Conservation (phyloP, 2,113 vertebrate species). For the Platysternon megacephalum region DNA sequence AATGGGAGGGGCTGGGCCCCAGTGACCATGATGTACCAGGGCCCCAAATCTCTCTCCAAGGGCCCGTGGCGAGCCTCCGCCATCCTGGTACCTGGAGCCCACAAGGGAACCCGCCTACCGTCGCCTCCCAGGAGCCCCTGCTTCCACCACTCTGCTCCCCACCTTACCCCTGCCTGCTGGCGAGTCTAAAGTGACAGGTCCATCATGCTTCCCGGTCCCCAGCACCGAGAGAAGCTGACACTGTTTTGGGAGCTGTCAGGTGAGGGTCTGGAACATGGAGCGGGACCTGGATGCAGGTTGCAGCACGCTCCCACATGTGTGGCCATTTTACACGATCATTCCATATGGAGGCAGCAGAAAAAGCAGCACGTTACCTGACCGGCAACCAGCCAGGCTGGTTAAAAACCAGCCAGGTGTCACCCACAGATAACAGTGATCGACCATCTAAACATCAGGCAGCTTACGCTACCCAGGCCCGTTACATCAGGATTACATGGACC, state of each 20-base stretch:
- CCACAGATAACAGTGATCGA: background rate
- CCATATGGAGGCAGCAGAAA: too few species aligned
- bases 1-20: background rate
- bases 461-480: too few species aligned
- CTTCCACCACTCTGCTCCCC: background rate
- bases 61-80: background rate
- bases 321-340: too few species aligned
- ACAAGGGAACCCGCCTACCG: too few species aligned
- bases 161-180: background rate
- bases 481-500: background rate
- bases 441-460: background rate
- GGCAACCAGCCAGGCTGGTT: too few species aligned
- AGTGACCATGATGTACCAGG: background rate
- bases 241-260: background rate
- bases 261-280: too few species aligned
- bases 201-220: background rate
- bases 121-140: background rate
- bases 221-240: background rate
- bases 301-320: too few species aligned
- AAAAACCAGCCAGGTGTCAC: too few species aligned
- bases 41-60: background rate
- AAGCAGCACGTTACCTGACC: too few species aligned
- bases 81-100: background rate
- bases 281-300: too few species aligned
- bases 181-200: background rate